Evolutionary conservation across 2,797 vertebrate species (phyloP).

Genomic region (Oreochromis mossambicus): DNA sequence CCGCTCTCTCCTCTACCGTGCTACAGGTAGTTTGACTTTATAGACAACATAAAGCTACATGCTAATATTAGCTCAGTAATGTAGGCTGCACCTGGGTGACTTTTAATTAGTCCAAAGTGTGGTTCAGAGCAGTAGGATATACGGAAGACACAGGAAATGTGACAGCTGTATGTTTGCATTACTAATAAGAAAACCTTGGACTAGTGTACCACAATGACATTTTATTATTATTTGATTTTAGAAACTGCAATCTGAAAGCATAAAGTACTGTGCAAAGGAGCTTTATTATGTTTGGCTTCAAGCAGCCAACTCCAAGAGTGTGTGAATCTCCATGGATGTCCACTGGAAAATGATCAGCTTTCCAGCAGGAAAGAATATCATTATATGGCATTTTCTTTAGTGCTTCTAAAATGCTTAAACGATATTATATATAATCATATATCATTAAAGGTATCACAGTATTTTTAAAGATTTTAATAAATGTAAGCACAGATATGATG

Average conservation of each 20-base stretch:
- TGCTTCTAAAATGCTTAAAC: background rate
- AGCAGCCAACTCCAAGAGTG: background rate
- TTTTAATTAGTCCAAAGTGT: background rate
- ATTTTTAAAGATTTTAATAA: background rate
- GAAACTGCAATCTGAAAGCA: background rate
- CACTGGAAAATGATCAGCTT: background rate
- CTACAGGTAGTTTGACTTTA: slow-evolving; percentile 66
- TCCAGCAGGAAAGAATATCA: background rate
- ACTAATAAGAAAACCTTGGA: background rate
- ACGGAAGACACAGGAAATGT: background rate
- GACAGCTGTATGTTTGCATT: background rate
- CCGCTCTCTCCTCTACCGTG: slow-evolving; percentile 77
- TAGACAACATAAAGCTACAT: background rate
- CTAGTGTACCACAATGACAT: background rate
- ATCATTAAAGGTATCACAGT: background rate
- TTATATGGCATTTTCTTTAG: background rate
- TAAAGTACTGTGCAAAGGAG: background rate
- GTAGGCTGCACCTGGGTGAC: background rate
- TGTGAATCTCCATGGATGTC: background rate
- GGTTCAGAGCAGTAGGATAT: background rate
- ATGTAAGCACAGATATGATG: background rate
- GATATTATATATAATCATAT: background rate
- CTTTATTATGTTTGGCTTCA: background rate
- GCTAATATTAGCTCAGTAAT: background rate
- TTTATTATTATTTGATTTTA: background rate